These are phyloP conservation scores for Campoplex nolae DNA, from an alignment of 2,888 invertebrate species.

Conservation along the genomic window DNA sequence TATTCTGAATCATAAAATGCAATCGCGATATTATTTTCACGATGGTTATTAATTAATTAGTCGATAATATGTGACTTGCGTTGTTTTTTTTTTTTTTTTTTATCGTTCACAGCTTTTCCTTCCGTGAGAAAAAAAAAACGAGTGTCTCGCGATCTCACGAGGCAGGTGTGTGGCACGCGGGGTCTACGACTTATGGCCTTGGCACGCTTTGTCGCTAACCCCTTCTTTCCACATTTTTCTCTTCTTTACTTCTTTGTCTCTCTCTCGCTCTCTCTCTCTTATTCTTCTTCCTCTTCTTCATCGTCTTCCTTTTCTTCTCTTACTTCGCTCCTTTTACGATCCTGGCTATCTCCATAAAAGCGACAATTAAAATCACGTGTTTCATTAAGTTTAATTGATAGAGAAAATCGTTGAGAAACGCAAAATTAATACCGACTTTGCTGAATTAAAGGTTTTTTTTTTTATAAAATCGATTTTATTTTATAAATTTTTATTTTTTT, in stretches of 20 bases:
- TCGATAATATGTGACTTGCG: neutral
- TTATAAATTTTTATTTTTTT: too few species aligned
- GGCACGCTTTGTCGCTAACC: slow-evolving; percentile 76
- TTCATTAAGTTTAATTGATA: neutral
- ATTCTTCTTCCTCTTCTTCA: neutral
- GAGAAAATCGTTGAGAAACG: too few species aligned
- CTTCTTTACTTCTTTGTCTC: slow-evolving; percentile 9
- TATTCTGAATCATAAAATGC: neutral
- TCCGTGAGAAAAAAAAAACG: slow-evolving; percentile 44
- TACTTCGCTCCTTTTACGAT: neutral
- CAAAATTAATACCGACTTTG: too few species aligned
- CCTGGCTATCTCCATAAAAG: neutral
- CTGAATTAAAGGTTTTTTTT: neutral
- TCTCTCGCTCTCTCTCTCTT: neutral
- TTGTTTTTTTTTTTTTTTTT: neutral
- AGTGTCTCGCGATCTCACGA: slow-evolving; percentile 30
- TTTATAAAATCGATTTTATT: neutral
- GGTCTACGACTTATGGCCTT: slow-evolving; percentile 73
- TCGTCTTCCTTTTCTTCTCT: neutral
- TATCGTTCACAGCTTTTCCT: neutral
- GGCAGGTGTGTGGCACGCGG: slow-evolving; percentile 47
- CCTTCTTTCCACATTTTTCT: slow-evolving; percentile 30
- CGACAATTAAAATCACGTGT: neutral
- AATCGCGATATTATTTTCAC: neutral
- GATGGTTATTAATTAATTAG: neutral